Percentiles rank a stretch among this genome's conserved stretches.
These are phyloP conservation scores for Epistrophella euchroma DNA, from an alignment of 2,888 invertebrate genomes.

Conservation along the genomic window DNA sequence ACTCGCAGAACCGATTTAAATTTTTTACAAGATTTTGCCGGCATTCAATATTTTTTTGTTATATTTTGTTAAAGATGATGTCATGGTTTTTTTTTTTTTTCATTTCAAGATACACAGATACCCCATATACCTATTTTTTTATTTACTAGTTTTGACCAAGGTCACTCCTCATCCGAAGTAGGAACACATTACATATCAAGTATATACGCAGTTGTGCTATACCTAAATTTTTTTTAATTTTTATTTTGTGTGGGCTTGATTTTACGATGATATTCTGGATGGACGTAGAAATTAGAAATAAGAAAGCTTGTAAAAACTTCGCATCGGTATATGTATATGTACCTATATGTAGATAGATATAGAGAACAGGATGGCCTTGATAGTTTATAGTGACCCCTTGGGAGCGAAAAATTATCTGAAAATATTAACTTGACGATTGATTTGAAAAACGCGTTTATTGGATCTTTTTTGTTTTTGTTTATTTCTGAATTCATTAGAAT, in stretches of 20 bases:
- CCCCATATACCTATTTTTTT: neutral
- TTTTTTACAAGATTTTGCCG: conserved; percentile 6
- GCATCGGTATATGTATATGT: no score
- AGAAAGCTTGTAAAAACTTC: no score
- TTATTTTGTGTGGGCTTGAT: conserved; percentile 44
- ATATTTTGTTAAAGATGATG: conserved; percentile 63
- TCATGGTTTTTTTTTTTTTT: conserved; percentile 57
- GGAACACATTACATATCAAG: conserved; percentile 18
- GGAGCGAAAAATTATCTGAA: conserved; percentile 15
- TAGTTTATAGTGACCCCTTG: conserved; percentile 53
- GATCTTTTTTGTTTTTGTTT: neutral
- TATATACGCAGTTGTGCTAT: conserved; percentile 33
- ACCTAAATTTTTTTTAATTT: conserved; percentile 5
- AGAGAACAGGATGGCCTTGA: conserved; percentile 45
- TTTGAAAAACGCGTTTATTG: neutral
- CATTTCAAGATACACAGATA: conserved; percentile 2
- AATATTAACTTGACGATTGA: conserved; percentile 21
- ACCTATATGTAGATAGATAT: neutral
- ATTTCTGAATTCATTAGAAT: neutral
- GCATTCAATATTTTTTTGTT: conserved; percentile 42
- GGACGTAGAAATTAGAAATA: conserved; percentile 49
- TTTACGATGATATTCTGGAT: conserved; percentile 30
- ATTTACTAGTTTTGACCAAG: conserved; percentile 45
- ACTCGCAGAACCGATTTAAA: conserved; percentile 24
- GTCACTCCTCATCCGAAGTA: conserved; percentile 42